Percentiles rank a stretch among this genome's conserved stretches.
phyloP scores from a whole-genome alignment of 2,888 invertebrate genomes.

The Drosophila fungiperda region DNA sequence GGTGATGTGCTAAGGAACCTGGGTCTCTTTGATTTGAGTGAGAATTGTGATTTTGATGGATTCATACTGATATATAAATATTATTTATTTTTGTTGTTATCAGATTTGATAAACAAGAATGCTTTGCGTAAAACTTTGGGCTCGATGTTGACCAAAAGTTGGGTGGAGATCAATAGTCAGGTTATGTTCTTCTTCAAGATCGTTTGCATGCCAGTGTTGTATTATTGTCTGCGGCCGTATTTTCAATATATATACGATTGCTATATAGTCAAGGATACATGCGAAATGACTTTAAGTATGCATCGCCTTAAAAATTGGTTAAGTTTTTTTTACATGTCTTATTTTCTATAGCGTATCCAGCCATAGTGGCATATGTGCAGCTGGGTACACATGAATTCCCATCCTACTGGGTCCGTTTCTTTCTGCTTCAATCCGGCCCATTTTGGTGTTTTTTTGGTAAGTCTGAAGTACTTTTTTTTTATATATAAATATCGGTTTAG shows the following conservation, averaged over 20 bases:
- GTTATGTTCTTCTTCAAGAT: conserved; percentile 71
- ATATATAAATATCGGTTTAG: not conserved
- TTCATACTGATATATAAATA: accelerated
- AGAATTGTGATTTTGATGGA: not conserved
- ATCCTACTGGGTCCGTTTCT: conserved; percentile 60
- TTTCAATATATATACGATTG: conserved; percentile 71
- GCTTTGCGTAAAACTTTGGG: conserved; percentile 39
- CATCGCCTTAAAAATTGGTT: accelerated
- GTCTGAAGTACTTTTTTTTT: not conserved
- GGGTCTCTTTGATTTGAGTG: conserved; percentile 66
- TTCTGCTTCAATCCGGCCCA: conserved; percentile 62
- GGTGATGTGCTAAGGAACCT: conserved; percentile 48
- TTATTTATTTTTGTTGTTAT: not conserved
- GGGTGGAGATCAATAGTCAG: conserved; percentile 59
- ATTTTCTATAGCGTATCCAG: conserved; percentile 58
- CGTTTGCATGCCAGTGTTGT: conserved; percentile 66
- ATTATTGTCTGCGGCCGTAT: conserved; percentile 62
- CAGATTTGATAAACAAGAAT: conserved; percentile 49
- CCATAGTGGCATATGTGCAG: conserved; percentile 53
- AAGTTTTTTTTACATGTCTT: not conserved
- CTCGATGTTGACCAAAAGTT: conserved; percentile 50
- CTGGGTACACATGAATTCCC: conserved; percentile 61
- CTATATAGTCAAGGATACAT: conserved; percentile 48
- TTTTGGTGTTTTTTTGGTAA: conserved; percentile 67
- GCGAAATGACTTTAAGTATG: conserved; percentile 68